These are phyloP conservation scores for Dioctria rufipes DNA, from an alignment of 2,888 invertebrate species.

Conservation along the genomic window DNA sequence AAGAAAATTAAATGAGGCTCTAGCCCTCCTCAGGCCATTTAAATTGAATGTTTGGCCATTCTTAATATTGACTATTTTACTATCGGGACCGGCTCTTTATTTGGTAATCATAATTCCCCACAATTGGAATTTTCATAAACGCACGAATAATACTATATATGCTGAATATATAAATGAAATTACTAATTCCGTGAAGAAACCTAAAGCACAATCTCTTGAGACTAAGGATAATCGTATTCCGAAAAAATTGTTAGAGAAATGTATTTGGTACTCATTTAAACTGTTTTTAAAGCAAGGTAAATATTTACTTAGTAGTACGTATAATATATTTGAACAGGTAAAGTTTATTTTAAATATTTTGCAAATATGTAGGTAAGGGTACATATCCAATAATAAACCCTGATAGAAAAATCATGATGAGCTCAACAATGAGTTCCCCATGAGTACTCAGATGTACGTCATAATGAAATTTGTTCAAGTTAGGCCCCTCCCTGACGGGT, in stretches of 20 bases:
- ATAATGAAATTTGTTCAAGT: too few species aligned
- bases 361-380: too few species aligned
- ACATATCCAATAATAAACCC: too few species aligned
- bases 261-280: constrained; percentile 82
- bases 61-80: constrained; percentile 76
- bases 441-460: too few species aligned
- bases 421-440: too few species aligned
- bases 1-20: constrained; percentile 80
- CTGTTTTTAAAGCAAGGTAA: constrained; percentile 38
- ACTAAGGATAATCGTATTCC: constrained; percentile 60
- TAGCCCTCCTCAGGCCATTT: constrained; percentile 82
- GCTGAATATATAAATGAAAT: constrained; percentile 68
- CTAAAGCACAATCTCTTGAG: constrained; percentile 26
- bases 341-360: too few species aligned
- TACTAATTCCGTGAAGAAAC: constrained; percentile 59
- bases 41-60: constrained; percentile 84
- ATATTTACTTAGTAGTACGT: not conserved
- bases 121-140: constrained; percentile 60
- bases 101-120: constrained; percentile 77
- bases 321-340: too few species aligned
- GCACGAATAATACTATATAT: constrained; percentile 13
- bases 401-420: too few species aligned
- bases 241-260: constrained; percentile 73
- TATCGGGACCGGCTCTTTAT: constrained; percentile 81
- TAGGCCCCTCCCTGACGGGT: too few species aligned